Evolutionary conservation across 2,888 invertebrate species (phyloP), one percentile per base, ranked within the genome.

Genomic region (Melanophora roralis): DNA sequence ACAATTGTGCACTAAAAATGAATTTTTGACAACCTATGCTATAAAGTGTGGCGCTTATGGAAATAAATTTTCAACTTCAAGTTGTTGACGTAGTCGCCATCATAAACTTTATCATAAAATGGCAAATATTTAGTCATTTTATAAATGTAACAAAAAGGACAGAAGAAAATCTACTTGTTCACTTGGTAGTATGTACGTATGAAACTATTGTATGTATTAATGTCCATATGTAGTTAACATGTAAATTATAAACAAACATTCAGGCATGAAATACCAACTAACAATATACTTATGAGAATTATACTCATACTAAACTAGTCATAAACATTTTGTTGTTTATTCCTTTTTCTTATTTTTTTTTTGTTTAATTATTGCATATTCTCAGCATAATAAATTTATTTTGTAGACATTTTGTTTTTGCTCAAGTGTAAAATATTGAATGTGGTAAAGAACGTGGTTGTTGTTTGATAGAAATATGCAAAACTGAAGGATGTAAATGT

Each of bases 201-300:
- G n/a, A n/a, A n/a, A n/a, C n/a, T n/a, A n/a, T n/a, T n/a, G n/a
- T n/a, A n/a, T n/a, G n/a, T n/a, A n/a, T n/a, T n/a, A n/a, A n/a
- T n/a, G n/a, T n/a, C n/a, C n/a, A n/a, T n/a, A 23, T 45, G 12
- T 14, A 51, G 38, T 40, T 62, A 23, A 40, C 14, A 27, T 65
- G 65, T 74, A 49, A 74, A 74, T 65, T 74, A 45, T 67, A 57
- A 74, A n/a, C 65, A 53, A 21, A 51, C 34, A 43, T 62, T 60
- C 53, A 43, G 32, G 51, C 27, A 62, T 47, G 21, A 40, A 49
- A 73, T 38, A 21, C 67, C 45, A 40, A 9, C 82, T 75, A 84
- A 85, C 86, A 86, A 85, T 86, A 65, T 87, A 86, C 86, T 86
- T 87, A 86, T 87, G 86, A 87, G 87, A 87, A 87, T 87, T 87